Conservation (phyloP, 2,113 vertebrate species). For the Dasyornis broadbenti region DNA sequence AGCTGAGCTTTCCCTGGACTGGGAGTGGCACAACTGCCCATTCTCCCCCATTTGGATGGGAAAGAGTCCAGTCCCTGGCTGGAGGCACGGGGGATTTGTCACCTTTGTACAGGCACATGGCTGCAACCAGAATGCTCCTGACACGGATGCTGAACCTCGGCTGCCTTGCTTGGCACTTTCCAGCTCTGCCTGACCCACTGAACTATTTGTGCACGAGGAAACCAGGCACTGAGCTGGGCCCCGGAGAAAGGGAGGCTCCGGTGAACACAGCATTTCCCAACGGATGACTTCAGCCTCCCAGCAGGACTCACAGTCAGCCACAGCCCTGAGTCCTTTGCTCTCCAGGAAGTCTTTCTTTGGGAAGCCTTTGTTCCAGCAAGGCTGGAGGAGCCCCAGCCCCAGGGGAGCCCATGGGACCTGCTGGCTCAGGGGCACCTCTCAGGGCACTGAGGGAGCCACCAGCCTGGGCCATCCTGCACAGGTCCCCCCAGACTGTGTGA, state of each 20-base stretch:
- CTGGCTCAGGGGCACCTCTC: rapidly evolving
- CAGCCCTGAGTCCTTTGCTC: background rate
- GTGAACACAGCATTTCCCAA: background rate
- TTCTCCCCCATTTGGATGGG: background rate
- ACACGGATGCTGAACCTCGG: background rate
- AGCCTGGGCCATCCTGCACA: background rate
- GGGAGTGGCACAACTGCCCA: rapidly evolving
- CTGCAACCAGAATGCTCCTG: background rate
- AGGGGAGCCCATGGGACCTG: rapidly evolving
- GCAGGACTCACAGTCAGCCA: background rate
- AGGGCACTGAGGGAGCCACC: background rate
- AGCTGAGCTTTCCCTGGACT: background rate
- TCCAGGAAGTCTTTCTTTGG: conserved; percentile 54
- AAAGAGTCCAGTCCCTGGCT: background rate
- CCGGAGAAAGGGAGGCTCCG: background rate
- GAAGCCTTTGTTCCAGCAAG: conserved; percentile 42
- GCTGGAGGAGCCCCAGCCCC: background rate
- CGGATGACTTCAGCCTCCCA: conserved; percentile 23
- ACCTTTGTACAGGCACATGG: background rate
- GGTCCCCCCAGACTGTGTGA: background rate
- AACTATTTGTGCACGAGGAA: background rate
- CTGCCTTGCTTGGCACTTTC: background rate
- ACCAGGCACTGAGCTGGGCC: background rate
- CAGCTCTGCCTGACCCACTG: conserved; percentile 3
- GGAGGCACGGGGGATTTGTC: background rate